phyloP scores from a whole-genome alignment of 2,113 vertebrate species.

The Takifugu bimaculatus region DNA sequence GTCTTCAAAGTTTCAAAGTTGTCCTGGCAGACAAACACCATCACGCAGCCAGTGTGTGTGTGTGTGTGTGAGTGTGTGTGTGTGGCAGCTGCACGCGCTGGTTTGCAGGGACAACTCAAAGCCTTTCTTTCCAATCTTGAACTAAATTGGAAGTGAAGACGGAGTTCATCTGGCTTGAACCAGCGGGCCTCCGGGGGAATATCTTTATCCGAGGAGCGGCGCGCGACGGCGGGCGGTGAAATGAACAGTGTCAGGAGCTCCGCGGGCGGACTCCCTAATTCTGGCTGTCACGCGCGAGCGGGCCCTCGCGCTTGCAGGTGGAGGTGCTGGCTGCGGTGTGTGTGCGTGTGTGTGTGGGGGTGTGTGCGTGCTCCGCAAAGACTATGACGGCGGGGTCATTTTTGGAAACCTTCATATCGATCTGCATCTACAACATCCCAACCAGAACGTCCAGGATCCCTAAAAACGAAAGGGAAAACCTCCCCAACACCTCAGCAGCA shows the following conservation, averaged over 20 bases:
- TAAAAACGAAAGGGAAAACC: not conserved
- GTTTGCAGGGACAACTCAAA: not conserved
- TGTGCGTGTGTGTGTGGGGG: no score
- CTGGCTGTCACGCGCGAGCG: conserved; percentile 48
- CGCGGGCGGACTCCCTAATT: conserved; percentile 62
- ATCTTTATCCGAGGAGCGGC: conserved; percentile 60
- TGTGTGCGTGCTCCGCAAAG: no score
- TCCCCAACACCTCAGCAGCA: not conserved
- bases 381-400: no score
- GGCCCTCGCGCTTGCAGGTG: not conserved
- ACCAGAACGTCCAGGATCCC: no score
- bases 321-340: not conserved
- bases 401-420: no score
- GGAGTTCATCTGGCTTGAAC: conserved; percentile 78
- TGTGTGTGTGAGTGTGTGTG: no score
- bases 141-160: conserved; percentile 77
- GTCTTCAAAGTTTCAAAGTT: no score
- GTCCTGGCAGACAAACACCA: no score
- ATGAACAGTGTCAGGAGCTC: conserved; percentile 69
- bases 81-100: no score
- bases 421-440: no score
- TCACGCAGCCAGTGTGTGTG: no score
- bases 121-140: conserved; percentile 56
- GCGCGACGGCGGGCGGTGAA: conserved; percentile 56
- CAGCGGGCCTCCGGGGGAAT: conserved; percentile 66